phyloP scores from a whole-genome alignment of 2,888 invertebrate species.

The Zeuzera pyrina region DNA sequence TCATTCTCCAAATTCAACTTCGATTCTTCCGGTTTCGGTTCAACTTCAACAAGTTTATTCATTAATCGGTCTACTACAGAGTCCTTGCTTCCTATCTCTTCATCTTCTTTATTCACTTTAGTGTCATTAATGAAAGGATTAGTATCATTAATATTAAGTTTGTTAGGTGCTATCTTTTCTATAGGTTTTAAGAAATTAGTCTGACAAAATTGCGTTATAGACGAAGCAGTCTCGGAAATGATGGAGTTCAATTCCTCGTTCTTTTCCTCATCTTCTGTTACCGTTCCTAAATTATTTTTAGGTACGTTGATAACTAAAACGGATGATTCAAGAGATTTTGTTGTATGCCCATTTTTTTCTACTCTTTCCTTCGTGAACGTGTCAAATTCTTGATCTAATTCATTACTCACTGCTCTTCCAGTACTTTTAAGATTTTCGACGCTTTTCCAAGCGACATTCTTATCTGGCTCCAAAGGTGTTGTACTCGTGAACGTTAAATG shows the following conservation, averaged over 20 bases:
- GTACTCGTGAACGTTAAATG: slow-evolving; percentile 33
- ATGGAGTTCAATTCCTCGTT: slow-evolving; percentile 32
- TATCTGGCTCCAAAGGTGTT: slow-evolving; percentile 52
- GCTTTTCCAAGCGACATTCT: slow-evolving; percentile 37
- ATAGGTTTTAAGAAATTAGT: slow-evolving; percentile 12
- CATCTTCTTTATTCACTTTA: slow-evolving; percentile 12
- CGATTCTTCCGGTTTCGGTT: slow-evolving; percentile 13
- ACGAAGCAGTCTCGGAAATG: slow-evolving; percentile 40
- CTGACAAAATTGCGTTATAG: slow-evolving; percentile 33
- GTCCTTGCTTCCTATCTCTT: too few relatives aligned
- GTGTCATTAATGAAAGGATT: slow-evolving; percentile 19
- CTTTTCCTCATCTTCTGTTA: slow-evolving; percentile 55
- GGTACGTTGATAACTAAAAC: slow-evolving; percentile 36
- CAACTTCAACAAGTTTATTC: slow-evolving; percentile 14
- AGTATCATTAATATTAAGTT: slow-evolving; percentile 10
- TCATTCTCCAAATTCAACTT: slow-evolving; percentile 8
- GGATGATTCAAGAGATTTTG: slow-evolving; percentile 42
- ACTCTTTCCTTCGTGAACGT: slow-evolving; percentile 59
- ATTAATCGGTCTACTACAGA: too few relatives aligned
- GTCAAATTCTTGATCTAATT: slow-evolving; percentile 63
- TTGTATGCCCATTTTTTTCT: slow-evolving; percentile 32
- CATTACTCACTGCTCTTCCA: slow-evolving; percentile 18
- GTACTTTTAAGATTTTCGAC: slow-evolving; percentile 28
- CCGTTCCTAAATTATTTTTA: slow-evolving; percentile 50
- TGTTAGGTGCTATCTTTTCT: slow-evolving; percentile 4